phyloP scores from a whole-genome alignment of 2,797 vertebrate species.

The Gambelia wislizenii region DNA sequence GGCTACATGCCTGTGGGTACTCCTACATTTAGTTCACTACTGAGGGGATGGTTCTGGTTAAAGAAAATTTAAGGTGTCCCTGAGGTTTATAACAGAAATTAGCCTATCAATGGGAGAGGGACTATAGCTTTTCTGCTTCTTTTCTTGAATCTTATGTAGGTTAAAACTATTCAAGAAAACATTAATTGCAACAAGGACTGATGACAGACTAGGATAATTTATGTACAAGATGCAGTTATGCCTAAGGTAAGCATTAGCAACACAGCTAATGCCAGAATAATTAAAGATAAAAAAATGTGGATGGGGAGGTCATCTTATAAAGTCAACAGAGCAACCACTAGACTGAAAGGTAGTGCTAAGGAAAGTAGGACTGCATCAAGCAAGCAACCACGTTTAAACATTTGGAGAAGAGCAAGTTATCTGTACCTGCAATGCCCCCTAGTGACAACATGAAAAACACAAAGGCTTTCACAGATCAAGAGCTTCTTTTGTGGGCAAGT shows the following conservation, averaged over 20 bases:
- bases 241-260: not conserved
- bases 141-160: not conserved
- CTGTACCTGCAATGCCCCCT: conserved; percentile 62
- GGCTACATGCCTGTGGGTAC: not conserved
- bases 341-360: not conserved
- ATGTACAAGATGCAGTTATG: not conserved
- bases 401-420: not conserved
- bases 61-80: not conserved
- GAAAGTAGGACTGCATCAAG: not conserved
- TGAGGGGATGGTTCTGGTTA: not conserved
- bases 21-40: not conserved
- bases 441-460: conserved; percentile 48
- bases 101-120: not conserved
- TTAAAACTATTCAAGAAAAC: not conserved
- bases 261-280: not conserved
- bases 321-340: not conserved
- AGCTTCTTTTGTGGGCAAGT: not conserved
- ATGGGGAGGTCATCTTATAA: not conserved
- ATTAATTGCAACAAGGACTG: not conserved
- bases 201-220: not conserved
- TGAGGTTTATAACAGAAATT: not conserved
- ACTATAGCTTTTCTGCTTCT: not conserved
- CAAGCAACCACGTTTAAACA: not conserved
- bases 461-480: not conserved
- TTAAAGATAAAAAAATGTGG: not conserved